These are phyloP conservation scores for Mayetiola destructor DNA, from an alignment of 2,888 invertebrate species.

Conservation along the genomic window DNA sequence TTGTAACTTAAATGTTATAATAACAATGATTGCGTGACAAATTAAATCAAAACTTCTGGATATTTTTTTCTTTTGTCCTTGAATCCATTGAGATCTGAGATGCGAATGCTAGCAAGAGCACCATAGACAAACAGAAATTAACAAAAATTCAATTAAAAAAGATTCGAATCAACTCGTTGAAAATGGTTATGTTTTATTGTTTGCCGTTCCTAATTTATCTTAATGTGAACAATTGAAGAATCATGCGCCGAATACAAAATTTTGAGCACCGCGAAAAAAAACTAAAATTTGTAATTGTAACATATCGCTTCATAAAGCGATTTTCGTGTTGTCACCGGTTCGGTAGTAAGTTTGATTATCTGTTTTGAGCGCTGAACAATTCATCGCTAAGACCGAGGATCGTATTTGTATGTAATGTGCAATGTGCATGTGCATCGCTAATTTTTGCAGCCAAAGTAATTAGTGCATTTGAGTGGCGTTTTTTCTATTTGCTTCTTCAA, in stretches of 20 bases:
- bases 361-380: no score
- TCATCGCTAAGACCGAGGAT: no score
- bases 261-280: not conserved
- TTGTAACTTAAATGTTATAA: conserved; percentile 6
- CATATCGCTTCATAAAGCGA: not conserved
- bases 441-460: conserved; percentile 1
- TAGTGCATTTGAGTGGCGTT: not conserved
- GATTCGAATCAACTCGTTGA: not conserved
- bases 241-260: not conserved
- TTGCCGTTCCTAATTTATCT: not conserved
- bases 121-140: not conserved
- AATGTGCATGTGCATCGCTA: no score
- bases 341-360: not conserved
- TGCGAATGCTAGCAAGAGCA: not conserved
- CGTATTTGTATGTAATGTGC: no score
- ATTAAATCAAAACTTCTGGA: conserved; percentile 10
- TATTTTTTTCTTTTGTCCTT: conserved; percentile 7
- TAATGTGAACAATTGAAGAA: conserved; percentile 6
- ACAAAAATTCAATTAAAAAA: not conserved
- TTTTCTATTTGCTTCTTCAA: no score
- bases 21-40: conserved; percentile 12
- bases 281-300: not conserved
- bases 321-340: not conserved
- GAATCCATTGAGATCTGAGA: not conserved
- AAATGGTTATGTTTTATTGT: not conserved